These are phyloP conservation scores for Sceliomorpha sp. DNA, from an alignment of 2,888 invertebrate species.

Conservation along the genomic window DNA sequence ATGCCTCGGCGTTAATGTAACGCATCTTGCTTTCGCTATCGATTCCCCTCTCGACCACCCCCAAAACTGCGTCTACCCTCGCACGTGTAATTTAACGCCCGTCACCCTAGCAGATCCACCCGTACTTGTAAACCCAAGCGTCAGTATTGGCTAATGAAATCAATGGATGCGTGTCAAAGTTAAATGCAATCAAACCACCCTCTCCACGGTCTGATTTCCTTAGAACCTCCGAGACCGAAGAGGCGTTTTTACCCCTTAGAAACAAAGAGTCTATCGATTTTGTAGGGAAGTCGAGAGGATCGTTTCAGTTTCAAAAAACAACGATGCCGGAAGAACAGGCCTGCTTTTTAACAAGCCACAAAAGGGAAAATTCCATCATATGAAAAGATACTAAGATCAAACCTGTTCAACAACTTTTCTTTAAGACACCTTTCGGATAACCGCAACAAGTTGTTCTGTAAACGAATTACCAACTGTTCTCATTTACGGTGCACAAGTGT, in stretches of 20 bases:
- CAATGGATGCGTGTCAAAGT: constrained; percentile 76
- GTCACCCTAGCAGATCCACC: constrained; percentile 46
- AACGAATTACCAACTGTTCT: constrained; percentile 7
- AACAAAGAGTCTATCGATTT: constrained; percentile 9
- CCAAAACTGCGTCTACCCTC: constrained; percentile 43
- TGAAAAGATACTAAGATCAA: background rate
- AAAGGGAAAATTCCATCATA: background rate
- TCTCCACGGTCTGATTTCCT: constrained; percentile 48
- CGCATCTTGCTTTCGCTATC: constrained; percentile 60
- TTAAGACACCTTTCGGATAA: too few species aligned
- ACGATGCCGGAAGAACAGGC: too few species aligned
- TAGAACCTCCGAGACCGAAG: constrained; percentile 21
- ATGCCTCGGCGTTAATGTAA: constrained; percentile 75
- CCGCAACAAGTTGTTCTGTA: constrained; percentile 16
- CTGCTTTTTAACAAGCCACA: too few species aligned
- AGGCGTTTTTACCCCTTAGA: constrained; percentile 47
- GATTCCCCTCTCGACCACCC: constrained; percentile 36
- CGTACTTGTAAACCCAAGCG: constrained; percentile 61
- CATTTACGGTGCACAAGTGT: constrained; percentile 6
- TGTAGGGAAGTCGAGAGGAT: constrained; percentile 31
- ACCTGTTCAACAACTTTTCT: too few species aligned
- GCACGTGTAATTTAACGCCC: constrained; percentile 59
- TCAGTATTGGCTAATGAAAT: constrained; percentile 79
- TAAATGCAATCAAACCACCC: constrained; percentile 70
- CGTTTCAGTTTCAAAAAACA: constrained; percentile 46